phyloP scores from a whole-genome alignment of 2,888 invertebrate species.

The Mimachlamys varia region DNA sequence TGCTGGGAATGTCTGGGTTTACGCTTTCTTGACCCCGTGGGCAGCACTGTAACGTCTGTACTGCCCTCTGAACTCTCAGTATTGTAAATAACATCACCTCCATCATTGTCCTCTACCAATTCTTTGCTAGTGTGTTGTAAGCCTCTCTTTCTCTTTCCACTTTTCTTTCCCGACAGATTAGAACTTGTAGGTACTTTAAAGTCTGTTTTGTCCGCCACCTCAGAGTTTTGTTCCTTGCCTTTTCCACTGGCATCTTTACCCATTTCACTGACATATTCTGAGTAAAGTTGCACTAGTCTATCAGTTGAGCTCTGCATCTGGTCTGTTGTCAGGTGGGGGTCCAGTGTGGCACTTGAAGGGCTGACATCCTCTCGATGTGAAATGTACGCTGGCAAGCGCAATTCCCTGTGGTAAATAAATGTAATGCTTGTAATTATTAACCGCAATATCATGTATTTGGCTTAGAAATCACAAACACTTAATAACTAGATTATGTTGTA shows the following conservation, averaged over 20 bases:
- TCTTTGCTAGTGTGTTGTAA: background rate
- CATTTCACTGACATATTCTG: slow-evolving; percentile 38
- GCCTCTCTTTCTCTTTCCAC: background rate
- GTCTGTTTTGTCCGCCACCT: background rate
- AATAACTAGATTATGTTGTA: too few species aligned
- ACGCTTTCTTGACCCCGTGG: background rate
- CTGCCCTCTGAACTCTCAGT: background rate
- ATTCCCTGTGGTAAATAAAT: slow-evolving; percentile 44
- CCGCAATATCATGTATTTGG: too few species aligned
- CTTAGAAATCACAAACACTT: too few species aligned
- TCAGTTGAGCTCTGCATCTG: slow-evolving; percentile 47
- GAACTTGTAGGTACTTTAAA: background rate
- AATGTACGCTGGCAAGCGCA: slow-evolving; percentile 41
- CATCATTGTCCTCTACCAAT: background rate
- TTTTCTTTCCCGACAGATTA: background rate
- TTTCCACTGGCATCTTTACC: too few species aligned
- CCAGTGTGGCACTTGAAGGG: slow-evolving; percentile 36
- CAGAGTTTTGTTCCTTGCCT: background rate
- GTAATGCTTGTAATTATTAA: background rate
- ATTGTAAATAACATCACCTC: background rate
- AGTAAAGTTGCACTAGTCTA: slow-evolving; percentile 43
- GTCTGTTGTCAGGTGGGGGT: slow-evolving; percentile 46
- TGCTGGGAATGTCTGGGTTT: background rate
- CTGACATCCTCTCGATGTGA: slow-evolving; percentile 42
- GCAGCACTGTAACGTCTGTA: background rate